Percentiles rank a stretch among this genome's conserved stretches.
phyloP scores from a whole-genome alignment of 2,888 invertebrate genomes.

The Phengaris arion region DNA sequence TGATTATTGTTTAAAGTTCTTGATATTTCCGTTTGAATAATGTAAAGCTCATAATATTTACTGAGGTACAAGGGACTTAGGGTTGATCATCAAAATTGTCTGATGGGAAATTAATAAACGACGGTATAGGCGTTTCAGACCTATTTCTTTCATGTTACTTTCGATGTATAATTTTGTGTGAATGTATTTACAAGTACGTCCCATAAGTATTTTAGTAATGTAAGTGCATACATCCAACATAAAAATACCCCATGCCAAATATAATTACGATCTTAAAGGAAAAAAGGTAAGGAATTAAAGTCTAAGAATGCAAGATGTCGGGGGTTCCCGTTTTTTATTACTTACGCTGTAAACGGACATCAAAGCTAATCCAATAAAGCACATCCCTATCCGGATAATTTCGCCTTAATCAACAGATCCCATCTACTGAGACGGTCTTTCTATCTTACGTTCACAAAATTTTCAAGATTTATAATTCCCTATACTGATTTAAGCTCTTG shows the following conservation, averaged over 20 bases:
- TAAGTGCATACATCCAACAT: too few species aligned
- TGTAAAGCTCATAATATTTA: too few species aligned
- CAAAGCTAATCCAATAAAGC: conserved; percentile 77
- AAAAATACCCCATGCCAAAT: neutral
- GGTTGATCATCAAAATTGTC: too few species aligned
- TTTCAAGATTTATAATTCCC: conserved; percentile 11
- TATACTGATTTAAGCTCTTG: neutral
- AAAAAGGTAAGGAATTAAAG: conserved; percentile 6
- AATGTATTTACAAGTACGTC: too few species aligned
- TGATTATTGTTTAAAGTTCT: neutral
- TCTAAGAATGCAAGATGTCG: conserved; percentile 18
- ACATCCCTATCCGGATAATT: conserved; percentile 59
- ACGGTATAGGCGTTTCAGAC: too few species aligned
- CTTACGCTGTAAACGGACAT: conserved; percentile 63
- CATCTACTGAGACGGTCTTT: conserved; percentile 44
- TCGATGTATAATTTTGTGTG: too few species aligned
- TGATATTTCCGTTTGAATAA: neutral
- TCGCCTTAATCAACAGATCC: conserved; percentile 47
- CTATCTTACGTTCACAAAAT: conserved; percentile 6
- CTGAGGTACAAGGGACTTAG: too few species aligned
- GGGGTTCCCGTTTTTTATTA: conserved; percentile 56
- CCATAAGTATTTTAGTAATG: too few species aligned
- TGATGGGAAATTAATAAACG: too few species aligned
- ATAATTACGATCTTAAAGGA: conserved; percentile 9
- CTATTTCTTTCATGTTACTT: too few species aligned